phyloP scores from a whole-genome alignment of 2,113 vertebrate genomes.

The Crotalus helleri region DNA sequence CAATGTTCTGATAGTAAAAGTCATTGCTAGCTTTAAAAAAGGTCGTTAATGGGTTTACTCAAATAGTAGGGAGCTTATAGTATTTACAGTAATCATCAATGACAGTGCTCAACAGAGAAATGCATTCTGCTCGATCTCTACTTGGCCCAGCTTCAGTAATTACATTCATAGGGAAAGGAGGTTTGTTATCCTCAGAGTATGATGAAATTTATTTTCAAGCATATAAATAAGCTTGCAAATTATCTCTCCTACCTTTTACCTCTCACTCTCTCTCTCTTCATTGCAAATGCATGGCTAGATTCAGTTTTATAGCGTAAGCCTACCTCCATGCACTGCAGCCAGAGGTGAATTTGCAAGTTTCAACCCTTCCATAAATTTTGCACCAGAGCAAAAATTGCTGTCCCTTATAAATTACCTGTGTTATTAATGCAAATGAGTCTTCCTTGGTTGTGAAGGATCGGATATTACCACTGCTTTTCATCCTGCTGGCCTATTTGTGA shows the following conservation, averaged over 20 bases:
- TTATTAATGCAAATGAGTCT: background rate
- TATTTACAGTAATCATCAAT: slow-evolving; percentile 53
- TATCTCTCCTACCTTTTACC: background rate
- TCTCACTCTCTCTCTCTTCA: slow-evolving; percentile 17
- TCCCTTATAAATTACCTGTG: background rate
- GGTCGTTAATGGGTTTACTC: slow-evolving; percentile 44
- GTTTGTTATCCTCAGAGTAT: slow-evolving; percentile 44
- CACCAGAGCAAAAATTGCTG: background rate
- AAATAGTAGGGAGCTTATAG: slow-evolving; percentile 46
- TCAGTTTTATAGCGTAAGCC: background rate
- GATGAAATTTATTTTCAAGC: slow-evolving; percentile 51
- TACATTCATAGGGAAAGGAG: slow-evolving; percentile 41
- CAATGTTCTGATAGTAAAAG: slow-evolving; percentile 41
- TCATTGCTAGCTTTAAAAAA: slow-evolving; percentile 38
- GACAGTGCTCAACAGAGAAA: slow-evolving; percentile 45
- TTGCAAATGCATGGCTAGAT: slow-evolving; percentile 28
- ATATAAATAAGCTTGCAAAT: slow-evolving; percentile 43
- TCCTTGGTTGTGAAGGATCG: background rate
- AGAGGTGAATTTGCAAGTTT: background rate
- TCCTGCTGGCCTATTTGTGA: background rate
- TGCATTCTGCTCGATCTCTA: slow-evolving; percentile 33
- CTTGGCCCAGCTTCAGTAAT: slow-evolving; percentile 40
- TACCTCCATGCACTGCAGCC: background rate
- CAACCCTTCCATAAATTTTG: background rate
- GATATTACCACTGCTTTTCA: background rate